Conservation (phyloP, 1,140 invertebrate genomes). For the Plutomurus gul region DNA sequence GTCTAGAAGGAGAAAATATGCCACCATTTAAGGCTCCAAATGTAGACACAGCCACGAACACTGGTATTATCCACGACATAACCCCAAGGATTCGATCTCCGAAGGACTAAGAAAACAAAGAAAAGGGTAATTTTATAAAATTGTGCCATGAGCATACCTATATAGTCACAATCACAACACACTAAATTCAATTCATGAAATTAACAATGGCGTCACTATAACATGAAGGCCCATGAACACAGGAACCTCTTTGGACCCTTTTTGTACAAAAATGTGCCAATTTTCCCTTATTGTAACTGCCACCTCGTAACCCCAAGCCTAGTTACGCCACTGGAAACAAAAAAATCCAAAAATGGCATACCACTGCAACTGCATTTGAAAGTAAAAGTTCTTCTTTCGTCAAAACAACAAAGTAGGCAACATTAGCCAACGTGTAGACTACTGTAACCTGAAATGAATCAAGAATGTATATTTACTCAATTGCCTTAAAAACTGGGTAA, state of each 20-base stretch:
- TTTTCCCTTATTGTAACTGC: too few relatives aligned
- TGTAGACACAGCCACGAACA: slow-evolving; percentile 77
- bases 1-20: slow-evolving; percentile 80
- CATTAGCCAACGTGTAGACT: slow-evolving; percentile 90
- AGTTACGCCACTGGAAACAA: neutral
- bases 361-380: slow-evolving; percentile 92
- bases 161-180: too few relatives aligned
- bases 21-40: slow-evolving; percentile 85
- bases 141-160: too few relatives aligned
- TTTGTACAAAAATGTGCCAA: too few relatives aligned
- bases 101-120: slow-evolving; percentile 63
- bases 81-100: slow-evolving; percentile 73
- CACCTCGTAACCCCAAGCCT: too few relatives aligned
- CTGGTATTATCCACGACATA: slow-evolving; percentile 77
- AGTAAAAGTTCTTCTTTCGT: slow-evolving; percentile 77
- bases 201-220: too few relatives aligned
- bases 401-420: slow-evolving; percentile 91
- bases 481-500: too few relatives aligned
- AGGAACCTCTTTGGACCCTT: too few relatives aligned
- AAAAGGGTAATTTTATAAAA: neutral
- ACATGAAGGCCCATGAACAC: too few relatives aligned
- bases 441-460: slow-evolving; percentile 70
- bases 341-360: slow-evolving; percentile 60
- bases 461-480: neutral
- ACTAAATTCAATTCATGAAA: too few relatives aligned